These are phyloP conservation scores for Heteromormyrus szaboi DNA, from an alignment of 2,797 vertebrate species.

Conservation along the genomic window DNA sequence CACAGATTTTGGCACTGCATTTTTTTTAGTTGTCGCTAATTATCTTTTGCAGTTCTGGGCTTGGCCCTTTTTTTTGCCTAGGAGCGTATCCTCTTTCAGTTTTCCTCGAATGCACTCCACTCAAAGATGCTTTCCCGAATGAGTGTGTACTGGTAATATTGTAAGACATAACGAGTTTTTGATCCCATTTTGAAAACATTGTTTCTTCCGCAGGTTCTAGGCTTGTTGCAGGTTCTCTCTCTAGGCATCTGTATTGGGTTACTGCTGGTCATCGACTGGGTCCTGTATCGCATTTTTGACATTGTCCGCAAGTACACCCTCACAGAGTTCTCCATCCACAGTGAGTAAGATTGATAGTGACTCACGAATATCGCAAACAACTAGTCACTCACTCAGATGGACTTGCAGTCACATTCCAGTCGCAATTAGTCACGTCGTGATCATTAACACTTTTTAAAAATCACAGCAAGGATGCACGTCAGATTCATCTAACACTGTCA, in stretches of 20 bases:
- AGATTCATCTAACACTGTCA: not conserved
- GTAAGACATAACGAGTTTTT: not conserved
- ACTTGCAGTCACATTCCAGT: not conserved
- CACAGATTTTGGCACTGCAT: not conserved
- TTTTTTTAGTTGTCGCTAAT: not conserved
- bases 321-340: constrained; percentile 66
- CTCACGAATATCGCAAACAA: not conserved
- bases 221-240: constrained; percentile 60
- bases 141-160: not conserved
- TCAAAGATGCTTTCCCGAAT: not conserved
- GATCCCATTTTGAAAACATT: not conserved
- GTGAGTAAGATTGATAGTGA: constrained; percentile 53
- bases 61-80: not conserved
- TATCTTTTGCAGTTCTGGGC: not conserved
- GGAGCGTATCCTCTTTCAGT: not conserved
- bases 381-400: not conserved
- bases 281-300: constrained; percentile 63
- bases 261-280: constrained; percentile 61
- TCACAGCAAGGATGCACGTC: not conserved
- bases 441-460: not conserved
- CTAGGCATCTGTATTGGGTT: constrained; percentile 55
- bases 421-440: not conserved
- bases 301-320: constrained; percentile 68
- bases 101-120: not conserved
- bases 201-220: constrained; percentile 47